phyloP scores from a whole-genome alignment of 2,888 invertebrate species.

The Panopea generosa region DNA sequence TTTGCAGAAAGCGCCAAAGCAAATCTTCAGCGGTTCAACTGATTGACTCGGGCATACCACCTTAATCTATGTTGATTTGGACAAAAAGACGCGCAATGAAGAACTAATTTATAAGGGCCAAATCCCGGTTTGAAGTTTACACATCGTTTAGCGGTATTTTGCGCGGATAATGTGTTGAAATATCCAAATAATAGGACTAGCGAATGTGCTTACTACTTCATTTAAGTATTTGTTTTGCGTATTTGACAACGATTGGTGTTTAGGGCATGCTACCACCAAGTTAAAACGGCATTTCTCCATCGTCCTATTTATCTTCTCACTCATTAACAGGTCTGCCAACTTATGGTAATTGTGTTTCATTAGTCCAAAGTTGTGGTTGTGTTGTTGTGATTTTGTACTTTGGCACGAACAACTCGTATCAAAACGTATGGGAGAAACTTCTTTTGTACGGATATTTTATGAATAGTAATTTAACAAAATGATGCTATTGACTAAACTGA shows the following conservation, averaged over 20 bases:
- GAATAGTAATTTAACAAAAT: too few species aligned
- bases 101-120: conserved; percentile 52
- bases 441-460: too few species aligned
- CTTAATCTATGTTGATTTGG: conserved; percentile 47
- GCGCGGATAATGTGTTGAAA: conserved; percentile 60
- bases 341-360: too few species aligned
- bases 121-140: conserved; percentile 62
- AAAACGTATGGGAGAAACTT: too few species aligned
- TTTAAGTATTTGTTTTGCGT: conserved; percentile 35
- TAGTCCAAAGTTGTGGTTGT: too few species aligned
- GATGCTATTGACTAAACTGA: too few species aligned
- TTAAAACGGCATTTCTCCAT: too few species aligned
- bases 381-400: too few species aligned
- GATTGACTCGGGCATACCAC: conserved; percentile 60
- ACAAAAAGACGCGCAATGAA: conserved; percentile 42
- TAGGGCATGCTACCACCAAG: too few species aligned
- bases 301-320: too few species aligned
- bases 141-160: conserved; percentile 59
- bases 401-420: too few species aligned
- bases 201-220: conserved; percentile 36
- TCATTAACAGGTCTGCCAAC: too few species aligned
- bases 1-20: conserved; percentile 53
- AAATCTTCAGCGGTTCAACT: conserved; percentile 55
- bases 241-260: conserved; percentile 13
- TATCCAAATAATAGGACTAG: conserved; percentile 61